Base-by-base conservation (phyloP, 1,140 invertebrate genomes). In the Drosophila burlai region DNA sequence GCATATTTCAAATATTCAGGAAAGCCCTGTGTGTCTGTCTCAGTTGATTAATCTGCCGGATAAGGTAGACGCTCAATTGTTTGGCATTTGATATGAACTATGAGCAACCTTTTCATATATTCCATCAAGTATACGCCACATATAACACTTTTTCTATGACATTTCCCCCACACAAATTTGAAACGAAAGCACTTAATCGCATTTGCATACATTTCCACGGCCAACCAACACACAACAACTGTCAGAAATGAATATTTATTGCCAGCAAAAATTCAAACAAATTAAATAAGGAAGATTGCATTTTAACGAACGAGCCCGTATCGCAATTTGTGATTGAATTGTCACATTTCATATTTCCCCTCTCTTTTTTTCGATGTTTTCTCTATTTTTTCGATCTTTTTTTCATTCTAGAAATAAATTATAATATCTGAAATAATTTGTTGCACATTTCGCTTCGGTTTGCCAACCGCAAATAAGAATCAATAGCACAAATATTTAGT, bases 271-370 rank as follows among this genome's bases (percentile, higher is more conserved):
- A 63, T 63, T 59, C 52, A 77, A 75, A 81, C 60, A 83, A 86
- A 76, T 86, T 86, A 86, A 87, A 86, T 87, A 86, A 87, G 73
- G 59, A 76, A 80, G 76, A 83, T 85, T 83, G 81, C 62, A 47
- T 55, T 79, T 77, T 62, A 57, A 60, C 50, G 60, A 50, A 59
- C 68, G 21, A 66, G 16, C 16, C 11, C 29, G 21, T 24, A 62
- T 61, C 71, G 75, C 66, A 52, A 72, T 72, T 76, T 63, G 42
- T 86, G 83, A 86, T 86, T 86, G 83, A 86, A 87, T 80, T 86
- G 85, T 86, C 83, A 86, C 66, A 80, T 76, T 80, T 82, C 62
- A 73, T 80, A 66, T 62, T 61, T 36, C 50, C 24, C 71, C 13
- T 34, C 45, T 21, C 50, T 66, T 21, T 57, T 66, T 57, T 63